Evolutionary conservation across 1,140 invertebrate genomes (phyloP).

Genomic region (Pristionchus pacificus): DNA sequence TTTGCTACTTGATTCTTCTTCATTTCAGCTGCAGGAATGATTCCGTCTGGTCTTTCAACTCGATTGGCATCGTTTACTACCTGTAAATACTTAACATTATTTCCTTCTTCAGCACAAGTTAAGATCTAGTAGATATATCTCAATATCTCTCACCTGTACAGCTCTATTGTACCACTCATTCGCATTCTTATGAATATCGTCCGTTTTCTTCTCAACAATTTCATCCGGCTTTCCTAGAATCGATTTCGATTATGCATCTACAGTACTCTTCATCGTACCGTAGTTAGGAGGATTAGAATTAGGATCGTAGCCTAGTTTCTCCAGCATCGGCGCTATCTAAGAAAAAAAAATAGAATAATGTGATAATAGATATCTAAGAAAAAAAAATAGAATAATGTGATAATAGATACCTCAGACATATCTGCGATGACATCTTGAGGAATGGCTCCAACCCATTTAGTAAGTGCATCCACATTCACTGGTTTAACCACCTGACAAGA

Average conservation of each 20-base stretch:
- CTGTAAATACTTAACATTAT: not conserved
- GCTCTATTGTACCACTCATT: slow-evolving; percentile 60
- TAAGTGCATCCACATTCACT: slow-evolving; percentile 88
- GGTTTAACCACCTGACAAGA: slow-evolving; percentile 78
- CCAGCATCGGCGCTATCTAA: slow-evolving; percentile 47
- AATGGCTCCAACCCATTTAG: slow-evolving; percentile 90
- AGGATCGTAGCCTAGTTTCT: slow-evolving; percentile 50
- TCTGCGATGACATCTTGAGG: slow-evolving; percentile 77
- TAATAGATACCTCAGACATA: slow-evolving; percentile 43
- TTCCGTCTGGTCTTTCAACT: slow-evolving; percentile 31
- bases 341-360: not conserved
- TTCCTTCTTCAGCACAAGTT: no score
- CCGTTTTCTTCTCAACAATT: slow-evolving; percentile 76
- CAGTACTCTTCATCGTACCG: slow-evolving; percentile 64
- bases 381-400: not conserved
- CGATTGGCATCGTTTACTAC: slow-evolving; percentile 49
- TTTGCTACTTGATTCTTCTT: not conserved
- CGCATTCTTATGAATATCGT: slow-evolving; percentile 60
- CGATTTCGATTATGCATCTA: not conserved
- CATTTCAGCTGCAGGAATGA: not conserved
- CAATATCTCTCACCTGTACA: slow-evolving; percentile 37
- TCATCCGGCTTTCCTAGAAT: slow-evolving; percentile 67
- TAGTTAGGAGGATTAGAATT: slow-evolving; percentile 82
- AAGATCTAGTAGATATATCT: no score
- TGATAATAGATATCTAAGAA: not conserved